Conservation (phyloP, 2,797 vertebrate genomes). For the Catharus ustulatus region DNA sequence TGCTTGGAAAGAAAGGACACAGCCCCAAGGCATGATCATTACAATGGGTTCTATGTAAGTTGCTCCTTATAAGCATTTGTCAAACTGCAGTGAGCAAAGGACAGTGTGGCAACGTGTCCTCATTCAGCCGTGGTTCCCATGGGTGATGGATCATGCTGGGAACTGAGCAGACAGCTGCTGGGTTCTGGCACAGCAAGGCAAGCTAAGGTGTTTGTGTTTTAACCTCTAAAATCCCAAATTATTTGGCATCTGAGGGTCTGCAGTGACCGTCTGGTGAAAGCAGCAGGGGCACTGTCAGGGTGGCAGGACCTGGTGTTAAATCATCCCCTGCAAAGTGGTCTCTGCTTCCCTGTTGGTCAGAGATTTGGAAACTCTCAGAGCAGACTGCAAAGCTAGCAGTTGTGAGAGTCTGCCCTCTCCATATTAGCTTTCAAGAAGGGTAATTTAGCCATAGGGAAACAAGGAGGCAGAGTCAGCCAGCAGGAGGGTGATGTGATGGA, state of each 20-base stretch:
- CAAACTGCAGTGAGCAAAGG: background rate
- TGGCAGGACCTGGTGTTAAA: background rate
- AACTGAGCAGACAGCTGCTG: background rate
- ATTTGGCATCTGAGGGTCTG: background rate
- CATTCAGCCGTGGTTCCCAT: background rate
- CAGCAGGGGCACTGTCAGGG: background rate
- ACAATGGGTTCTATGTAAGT: conserved; percentile 42
- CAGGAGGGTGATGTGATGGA: background rate
- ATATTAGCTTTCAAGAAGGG: background rate
- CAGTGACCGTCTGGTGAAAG: background rate
- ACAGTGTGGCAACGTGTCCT: background rate
- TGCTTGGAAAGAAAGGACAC: conserved; percentile 24
- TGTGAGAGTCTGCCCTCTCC: background rate
- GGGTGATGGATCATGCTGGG: background rate
- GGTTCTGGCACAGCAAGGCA: background rate
- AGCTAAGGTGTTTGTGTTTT: background rate
- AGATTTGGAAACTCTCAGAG: background rate
- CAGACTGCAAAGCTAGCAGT: background rate
- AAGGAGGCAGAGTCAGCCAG: background rate
- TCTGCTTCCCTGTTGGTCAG: background rate
- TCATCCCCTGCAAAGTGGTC: accelerated
- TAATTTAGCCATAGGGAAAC: background rate
- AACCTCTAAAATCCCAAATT: background rate
- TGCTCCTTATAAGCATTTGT: background rate
- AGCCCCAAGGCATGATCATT: background rate